Evolutionary conservation across 1,140 invertebrate species (phyloP).

Genomic region (Helicoverpa zea): DNA sequence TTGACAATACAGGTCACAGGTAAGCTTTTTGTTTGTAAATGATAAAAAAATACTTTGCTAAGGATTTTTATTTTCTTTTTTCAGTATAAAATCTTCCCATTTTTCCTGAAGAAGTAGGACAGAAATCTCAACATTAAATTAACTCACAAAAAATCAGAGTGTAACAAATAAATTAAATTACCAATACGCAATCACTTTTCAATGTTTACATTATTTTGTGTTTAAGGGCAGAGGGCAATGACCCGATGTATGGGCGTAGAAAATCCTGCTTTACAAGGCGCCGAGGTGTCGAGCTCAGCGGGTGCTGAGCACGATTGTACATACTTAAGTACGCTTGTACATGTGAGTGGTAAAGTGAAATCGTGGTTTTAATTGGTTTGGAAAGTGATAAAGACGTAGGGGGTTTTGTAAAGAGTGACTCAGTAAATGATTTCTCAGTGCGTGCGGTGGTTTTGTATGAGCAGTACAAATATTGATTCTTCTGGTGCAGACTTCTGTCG

Average conservation of each 20-base stretch:
- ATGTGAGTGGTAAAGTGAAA: constrained; percentile 16
- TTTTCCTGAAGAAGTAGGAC: not conserved
- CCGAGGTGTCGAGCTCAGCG: constrained; percentile 44
- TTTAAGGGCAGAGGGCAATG: constrained; percentile 34
- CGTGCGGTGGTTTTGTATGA: too few species aligned
- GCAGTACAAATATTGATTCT: too few species aligned
- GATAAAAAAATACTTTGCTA: too few species aligned
- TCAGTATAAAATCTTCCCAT: too few species aligned
- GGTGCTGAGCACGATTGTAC: constrained; percentile 35
- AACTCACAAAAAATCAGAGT: not conserved
- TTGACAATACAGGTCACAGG: too few species aligned
- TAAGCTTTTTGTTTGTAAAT: too few species aligned
- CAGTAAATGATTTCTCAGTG: not conserved
- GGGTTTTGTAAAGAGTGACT: not conserved
- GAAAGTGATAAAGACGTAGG: not conserved
- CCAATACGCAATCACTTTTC: constrained; percentile 20
- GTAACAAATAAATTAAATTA: constrained; percentile 11
- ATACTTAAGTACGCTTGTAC: constrained; percentile 4
- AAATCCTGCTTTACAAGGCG: constrained; percentile 40
- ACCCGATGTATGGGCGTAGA: constrained; percentile 13
- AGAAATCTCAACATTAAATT: not conserved
- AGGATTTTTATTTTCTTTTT: too few species aligned
- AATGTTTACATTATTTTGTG: constrained; percentile 16
- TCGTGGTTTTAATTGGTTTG: not conserved
- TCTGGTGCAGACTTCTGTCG: too few species aligned